Evolutionary conservation across 2,888 invertebrate genomes (phyloP), one percentile per base, ranked within the genome.

Genomic region (Temnothorax ravouxi): DNA sequence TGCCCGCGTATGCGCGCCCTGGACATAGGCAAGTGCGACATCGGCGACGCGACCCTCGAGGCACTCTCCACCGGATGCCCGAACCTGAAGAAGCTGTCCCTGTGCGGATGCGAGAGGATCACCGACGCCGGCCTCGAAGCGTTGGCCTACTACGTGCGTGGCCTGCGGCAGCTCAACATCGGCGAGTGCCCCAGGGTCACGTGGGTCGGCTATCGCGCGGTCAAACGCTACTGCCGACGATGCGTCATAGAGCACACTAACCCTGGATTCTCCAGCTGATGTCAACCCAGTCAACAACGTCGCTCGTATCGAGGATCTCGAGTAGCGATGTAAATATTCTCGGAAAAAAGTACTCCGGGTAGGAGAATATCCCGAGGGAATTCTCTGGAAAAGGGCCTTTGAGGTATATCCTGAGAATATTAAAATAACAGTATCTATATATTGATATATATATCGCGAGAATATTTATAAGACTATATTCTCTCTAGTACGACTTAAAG

Each of bases 181-280:
- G 98, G 99, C 93, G 99, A 99, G 94, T 99, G 99, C 86, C 97
- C 98, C 84, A 87, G 90, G 38, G 97, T 99, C 89, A 98, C 98
- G 5, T 95, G 98, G 64, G 97, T 98, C 90, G 98, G 98, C 0
- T 99, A 99, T 94, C 95, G 98, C 91, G 98, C 98, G 6, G 98
- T 99, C 62, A 98, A 98, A 95, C 98, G 98, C 93, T 98, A 98
- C 94, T 99, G 99, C 95, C 98, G 98, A 92, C 95, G 98, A 91
- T 99, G 99, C 95, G 97, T 99, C 88, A 99, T 99, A 88, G 99
- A 99, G 94, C 99, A 99, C 94, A 99, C 99, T 2, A 99, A 99
- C 95, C 99, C 99, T 86, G 98, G 98, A 44, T 98, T 99, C 95
- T 98, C 97, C 21, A 94, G 94, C 86, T 94, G 90, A 90, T 75